A percentile compares a stretch with the other conserved stretches of the same genome.
Evolutionary conservation across 64 coral and sea anemone genomes (phyloP).

Genomic region (Montipora capricornis): DNA sequence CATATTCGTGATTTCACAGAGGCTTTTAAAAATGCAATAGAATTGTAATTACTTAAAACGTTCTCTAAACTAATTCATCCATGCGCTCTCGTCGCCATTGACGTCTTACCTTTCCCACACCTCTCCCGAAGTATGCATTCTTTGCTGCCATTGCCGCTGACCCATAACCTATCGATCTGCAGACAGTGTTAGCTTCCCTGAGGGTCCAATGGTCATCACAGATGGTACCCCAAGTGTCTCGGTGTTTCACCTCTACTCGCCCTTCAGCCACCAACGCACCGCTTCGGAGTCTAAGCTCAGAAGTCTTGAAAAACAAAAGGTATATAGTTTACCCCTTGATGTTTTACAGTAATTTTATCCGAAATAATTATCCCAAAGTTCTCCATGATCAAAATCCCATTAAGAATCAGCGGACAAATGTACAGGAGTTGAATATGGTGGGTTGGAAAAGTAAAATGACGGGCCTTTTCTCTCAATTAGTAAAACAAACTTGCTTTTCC

Average conservation of each 20-base stretch:
- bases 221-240: slow-evolving; percentile 58
- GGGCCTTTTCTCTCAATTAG: no score
- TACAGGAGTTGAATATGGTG: no score
- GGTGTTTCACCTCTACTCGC: slow-evolving; percentile 58
- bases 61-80: not conserved
- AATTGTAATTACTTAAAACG: not conserved
- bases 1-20: no score
- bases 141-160: slow-evolving; percentile 59
- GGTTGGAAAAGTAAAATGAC: no score
- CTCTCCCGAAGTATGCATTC: slow-evolving; percentile 61
- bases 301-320: not conserved
- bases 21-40: no score
- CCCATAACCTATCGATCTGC: slow-evolving; percentile 67
- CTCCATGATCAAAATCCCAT: no score
- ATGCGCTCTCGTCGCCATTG: not conserved
- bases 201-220: slow-evolving; percentile 75
- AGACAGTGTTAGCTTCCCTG: slow-evolving; percentile 67
- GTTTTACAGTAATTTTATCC: no score
- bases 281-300: slow-evolving; percentile 70
- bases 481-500: no score
- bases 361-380: no score
- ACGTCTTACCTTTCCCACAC: slow-evolving; percentile 25
- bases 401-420: no score
- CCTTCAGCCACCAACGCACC: slow-evolving; percentile 74
- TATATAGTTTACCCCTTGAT: no score